Evolutionary conservation across 2,888 invertebrate species (phyloP).

Genomic region (Archips xylosteana): DNA sequence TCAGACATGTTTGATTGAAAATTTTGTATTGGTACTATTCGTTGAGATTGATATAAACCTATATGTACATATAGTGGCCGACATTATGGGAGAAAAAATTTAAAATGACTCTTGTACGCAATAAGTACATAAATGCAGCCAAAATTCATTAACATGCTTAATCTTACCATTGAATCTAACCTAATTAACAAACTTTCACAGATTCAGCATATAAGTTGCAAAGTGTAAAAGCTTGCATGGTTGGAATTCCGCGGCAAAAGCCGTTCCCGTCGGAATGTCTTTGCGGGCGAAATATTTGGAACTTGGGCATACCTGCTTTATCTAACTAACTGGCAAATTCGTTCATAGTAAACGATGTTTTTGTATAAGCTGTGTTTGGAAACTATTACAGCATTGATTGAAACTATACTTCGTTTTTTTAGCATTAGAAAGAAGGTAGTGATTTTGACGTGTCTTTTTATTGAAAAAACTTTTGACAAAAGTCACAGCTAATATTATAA

Average conservation of each 20-base stretch:
- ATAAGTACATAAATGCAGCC: no score
- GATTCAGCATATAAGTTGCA: conserved; percentile 25
- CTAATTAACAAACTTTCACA: conserved; percentile 1
- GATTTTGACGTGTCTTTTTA: no score
- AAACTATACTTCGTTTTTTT: background rate
- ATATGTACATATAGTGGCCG: no score
- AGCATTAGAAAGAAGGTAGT: no score
- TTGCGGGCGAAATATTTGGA: conserved; percentile 28
- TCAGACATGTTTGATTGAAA: no score
- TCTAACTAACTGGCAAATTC: conserved; percentile 13
- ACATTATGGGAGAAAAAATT: no score
- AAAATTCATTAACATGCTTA: background rate
- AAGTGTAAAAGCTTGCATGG: conserved; percentile 32
- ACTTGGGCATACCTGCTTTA: conserved; percentile 37
- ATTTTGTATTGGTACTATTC: no score
- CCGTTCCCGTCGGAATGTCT: conserved; percentile 36
- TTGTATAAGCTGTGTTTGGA: background rate
- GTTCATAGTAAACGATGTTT: background rate
- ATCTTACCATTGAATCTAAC: background rate
- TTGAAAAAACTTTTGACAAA: no score
- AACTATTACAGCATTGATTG: background rate
- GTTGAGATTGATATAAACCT: no score
- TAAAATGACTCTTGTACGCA: no score
- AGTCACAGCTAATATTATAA: no score
- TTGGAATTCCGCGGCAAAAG: conserved; percentile 10